A percentile compares a stretch with the other conserved stretches of the same genome.
Evolutionary conservation across 2,113 vertebrate genomes (phyloP).

Genomic region (Colius striatus): DNA sequence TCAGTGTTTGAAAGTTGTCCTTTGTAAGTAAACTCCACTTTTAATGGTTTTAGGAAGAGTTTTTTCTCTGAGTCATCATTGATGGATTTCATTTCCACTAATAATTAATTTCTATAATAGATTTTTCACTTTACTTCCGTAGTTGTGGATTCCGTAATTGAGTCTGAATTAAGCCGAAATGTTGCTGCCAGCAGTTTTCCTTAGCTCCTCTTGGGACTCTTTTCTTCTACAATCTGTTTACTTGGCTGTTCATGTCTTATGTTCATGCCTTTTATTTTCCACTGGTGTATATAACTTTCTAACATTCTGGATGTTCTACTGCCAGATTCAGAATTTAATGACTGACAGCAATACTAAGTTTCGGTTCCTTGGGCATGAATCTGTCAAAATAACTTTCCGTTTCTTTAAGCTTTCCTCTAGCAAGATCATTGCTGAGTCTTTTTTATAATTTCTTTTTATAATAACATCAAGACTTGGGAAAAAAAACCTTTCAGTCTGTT

Average conservation of each 20-base stretch:
- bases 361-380: neutral
- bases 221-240: neutral
- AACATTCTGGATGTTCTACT: neutral
- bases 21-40: neutral
- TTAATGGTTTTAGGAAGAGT: neutral
- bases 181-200: neutral
- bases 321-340: neutral
- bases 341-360: neutral
- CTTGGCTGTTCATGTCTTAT: neutral
- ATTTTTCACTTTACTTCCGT: neutral
- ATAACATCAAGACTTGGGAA: neutral
- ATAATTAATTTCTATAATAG: neutral
- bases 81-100: neutral
- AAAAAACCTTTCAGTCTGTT: neutral
- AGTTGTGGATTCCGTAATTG: neutral
- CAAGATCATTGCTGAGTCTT: neutral
- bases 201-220: neutral
- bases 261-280: neutral
- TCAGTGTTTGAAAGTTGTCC: neutral
- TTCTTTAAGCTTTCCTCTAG: neutral
- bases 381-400: neutral
- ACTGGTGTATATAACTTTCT: neutral
- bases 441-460: neutral
- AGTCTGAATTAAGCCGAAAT: neutral
- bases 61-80: neutral